Conservation (phyloP, 1,140 invertebrate species). For the Bicyclus anynana region DNA sequence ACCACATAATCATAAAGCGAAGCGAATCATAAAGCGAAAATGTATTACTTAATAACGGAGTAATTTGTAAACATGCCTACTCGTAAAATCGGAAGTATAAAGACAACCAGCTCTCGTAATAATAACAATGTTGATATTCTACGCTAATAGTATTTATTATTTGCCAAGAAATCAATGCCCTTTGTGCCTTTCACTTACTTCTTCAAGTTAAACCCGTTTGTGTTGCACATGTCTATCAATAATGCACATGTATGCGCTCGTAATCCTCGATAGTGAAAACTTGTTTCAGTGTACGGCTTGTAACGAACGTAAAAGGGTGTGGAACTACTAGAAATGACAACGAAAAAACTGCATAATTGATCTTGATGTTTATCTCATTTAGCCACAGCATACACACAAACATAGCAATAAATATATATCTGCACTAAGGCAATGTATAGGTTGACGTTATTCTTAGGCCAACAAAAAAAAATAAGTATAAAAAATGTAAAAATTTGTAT, state of each 20-base stretch:
- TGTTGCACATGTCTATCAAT: constrained; percentile 18
- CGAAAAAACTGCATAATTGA: not conserved
- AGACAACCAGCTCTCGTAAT: no score
- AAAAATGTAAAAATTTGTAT: no score
- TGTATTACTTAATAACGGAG: no score
- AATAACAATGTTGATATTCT: not conserved
- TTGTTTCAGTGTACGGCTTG: not conserved
- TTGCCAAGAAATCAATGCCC: constrained; percentile 11
- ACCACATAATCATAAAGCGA: no score
- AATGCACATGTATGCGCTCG: constrained; percentile 11
- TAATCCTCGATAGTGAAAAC: constrained; percentile 8
- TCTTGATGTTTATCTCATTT: not conserved
- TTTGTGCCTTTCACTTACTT: constrained; percentile 20
- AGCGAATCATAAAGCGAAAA: no score
- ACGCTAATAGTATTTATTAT: constrained; percentile 13
- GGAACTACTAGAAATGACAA: constrained; percentile 2
- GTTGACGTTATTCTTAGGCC: no score
- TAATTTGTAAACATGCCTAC: no score
- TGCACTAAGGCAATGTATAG: no score
- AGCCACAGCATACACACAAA: not conserved
- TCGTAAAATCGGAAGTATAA: no score
- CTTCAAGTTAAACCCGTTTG: constrained; percentile 18
- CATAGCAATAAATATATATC: no score
- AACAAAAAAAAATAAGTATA: no score
- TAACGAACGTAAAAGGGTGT: not conserved